Base-by-base conservation (phyloP, 2,113 vertebrate species). In the Hymenochirus boettgeri region DNA sequence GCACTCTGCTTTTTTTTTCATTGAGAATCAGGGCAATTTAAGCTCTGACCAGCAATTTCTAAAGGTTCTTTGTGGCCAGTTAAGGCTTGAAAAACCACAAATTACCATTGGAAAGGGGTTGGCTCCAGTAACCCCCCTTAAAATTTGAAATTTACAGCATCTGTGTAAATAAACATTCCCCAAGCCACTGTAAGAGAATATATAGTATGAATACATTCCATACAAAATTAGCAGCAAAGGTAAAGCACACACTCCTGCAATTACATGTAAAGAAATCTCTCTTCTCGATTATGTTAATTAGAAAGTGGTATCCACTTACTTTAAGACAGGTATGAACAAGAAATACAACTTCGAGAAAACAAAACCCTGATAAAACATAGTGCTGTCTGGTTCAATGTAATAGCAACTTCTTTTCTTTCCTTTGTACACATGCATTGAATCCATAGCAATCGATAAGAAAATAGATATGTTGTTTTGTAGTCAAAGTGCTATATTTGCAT, bases 81-180 rank as follows among this genome's bases (percentile, higher is more conserved):
- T 79, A 91, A 91, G 78, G 81, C 86, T 81, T 82, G 86, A 83
- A 83, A 91, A 92, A 85, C 90, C 93, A 89, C 93, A 94, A 91
- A 95, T 94, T 91, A 91, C 90, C 83, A 84, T 85, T 79, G 88
- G 84, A 89, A 81, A 83, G 81, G 83, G 81, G 76, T 79, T 84
- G 87, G 83, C 83, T 83, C 76, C 74, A 74, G 66, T 6, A 60
- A 61, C 74, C 72, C 78, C 61, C 1, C 72, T 42, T 42, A 78
- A 69, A 15, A 72, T 72, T 80, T 67, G 31, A 81, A 90, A 89
- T 83, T 85, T 73, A 73, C 86, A 85, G 86, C 85, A 88, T 84
- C 84, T 86, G 83, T 90, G 86, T 90, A 90, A 90, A 92, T 90
- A 91, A 91, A 90, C 81, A 81, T 80, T 74, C 81, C 72, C 65